phyloP scores from a whole-genome alignment of 2,797 vertebrate genomes.

The Euphonia xanthogaster region DNA sequence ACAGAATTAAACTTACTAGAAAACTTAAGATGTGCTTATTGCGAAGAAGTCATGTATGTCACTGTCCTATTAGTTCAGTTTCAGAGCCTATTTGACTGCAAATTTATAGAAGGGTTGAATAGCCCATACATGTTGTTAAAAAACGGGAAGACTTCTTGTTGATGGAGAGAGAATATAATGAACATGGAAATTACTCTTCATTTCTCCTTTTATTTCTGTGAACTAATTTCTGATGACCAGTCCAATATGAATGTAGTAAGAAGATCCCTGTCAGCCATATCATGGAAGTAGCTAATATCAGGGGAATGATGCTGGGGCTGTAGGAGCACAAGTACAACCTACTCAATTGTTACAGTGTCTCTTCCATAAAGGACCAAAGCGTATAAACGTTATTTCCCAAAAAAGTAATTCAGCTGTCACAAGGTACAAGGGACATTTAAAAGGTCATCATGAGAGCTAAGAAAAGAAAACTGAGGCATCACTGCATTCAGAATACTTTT shows the following conservation, averaged over 20 bases:
- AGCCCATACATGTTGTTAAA: not conserved
- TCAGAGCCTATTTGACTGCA: not conserved
- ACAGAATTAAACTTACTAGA: not conserved
- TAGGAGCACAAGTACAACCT: not conserved
- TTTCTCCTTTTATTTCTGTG: not conserved
- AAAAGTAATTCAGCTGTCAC: not conserved
- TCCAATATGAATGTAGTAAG: rapidly evolving
- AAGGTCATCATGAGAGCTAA: not conserved
- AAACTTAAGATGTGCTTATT: not conserved
- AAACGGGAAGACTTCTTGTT: not conserved
- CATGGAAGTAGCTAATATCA: not conserved
- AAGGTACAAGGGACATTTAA: not conserved
- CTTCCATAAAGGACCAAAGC: not conserved
- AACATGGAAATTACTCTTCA: not conserved
- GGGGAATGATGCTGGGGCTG: rapidly evolving
- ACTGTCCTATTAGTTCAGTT: not conserved
- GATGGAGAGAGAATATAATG: not conserved
- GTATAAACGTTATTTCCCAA: not conserved
- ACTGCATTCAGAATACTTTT: not conserved
- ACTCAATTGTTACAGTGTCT: not conserved
- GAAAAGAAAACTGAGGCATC: not conserved
- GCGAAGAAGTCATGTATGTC: not conserved
- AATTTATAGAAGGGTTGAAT: not conserved
- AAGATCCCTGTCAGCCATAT: not conserved
- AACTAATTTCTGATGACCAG: not conserved